These are phyloP conservation scores for Lamprologus ornatipinnis DNA, from an alignment of 2,113 vertebrate species.

Conservation along the genomic window DNA sequence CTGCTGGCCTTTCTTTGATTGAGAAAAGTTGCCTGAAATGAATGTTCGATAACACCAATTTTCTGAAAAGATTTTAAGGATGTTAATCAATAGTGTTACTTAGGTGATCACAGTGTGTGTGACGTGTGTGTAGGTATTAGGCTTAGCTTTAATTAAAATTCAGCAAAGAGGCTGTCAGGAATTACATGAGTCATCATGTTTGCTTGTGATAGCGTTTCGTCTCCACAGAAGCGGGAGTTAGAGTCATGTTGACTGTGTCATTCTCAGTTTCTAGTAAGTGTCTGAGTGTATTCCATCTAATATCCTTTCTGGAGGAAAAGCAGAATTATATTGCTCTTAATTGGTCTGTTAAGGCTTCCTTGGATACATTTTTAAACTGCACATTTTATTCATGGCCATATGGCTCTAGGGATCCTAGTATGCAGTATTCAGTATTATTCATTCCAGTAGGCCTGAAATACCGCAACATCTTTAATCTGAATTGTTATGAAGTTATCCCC, in stretches of 20 bases:
- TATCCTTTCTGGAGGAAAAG: not conserved
- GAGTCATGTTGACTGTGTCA: not conserved
- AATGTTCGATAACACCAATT: slow-evolving; percentile 3
- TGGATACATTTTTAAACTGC: not conserved
- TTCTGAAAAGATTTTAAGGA: not conserved
- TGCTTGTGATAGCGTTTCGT: not conserved
- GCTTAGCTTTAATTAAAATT: slow-evolving; percentile 36
- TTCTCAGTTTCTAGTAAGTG: not conserved
- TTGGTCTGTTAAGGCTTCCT: not conserved
- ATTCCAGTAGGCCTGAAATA: not conserved
- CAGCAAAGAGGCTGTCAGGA: slow-evolving; percentile 8
- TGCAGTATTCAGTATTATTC: not conserved
- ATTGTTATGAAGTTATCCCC: not conserved
- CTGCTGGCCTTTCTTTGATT: slow-evolving; percentile 15
- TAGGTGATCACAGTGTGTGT: not conserved
- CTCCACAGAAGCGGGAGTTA: not conserved
- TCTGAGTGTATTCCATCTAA: not conserved
- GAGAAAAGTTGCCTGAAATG: slow-evolving; percentile 19
- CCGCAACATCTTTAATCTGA: not conserved
- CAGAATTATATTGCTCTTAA: not conserved
- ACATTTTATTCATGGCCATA: not conserved
- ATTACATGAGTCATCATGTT: slow-evolving; percentile 27
- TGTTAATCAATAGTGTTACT: slow-evolving; percentile 28
- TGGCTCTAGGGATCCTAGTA: not conserved
- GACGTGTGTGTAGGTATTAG: not conserved